Conservation (phyloP, 2,888 invertebrate genomes). For the Beris morrisii region DNA sequence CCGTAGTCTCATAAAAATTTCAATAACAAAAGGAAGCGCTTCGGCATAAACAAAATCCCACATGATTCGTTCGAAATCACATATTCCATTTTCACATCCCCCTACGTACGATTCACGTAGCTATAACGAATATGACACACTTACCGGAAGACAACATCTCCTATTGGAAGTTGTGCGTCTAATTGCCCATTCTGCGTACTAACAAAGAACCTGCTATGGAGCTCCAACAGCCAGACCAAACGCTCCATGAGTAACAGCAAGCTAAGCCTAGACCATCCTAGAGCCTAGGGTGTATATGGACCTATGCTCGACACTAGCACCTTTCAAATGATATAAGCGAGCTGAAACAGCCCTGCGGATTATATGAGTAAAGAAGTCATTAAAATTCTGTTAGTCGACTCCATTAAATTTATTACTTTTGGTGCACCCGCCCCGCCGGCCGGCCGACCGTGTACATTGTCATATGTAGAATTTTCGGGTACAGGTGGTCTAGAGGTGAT, state of each 20-base stretch:
- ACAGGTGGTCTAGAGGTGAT: constrained; percentile 29
- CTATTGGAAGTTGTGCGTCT: constrained; percentile 12
- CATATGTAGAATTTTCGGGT: constrained; percentile 23
- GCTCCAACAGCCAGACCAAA: neutral
- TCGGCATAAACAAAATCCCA: no score
- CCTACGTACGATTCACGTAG: no score
- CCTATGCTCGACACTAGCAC: neutral
- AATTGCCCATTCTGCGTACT: constrained; percentile 8
- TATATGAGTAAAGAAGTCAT: constrained; percentile 18
- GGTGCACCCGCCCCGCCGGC: neutral
- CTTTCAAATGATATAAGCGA: neutral
- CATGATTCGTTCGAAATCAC: no score
- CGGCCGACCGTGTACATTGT: constrained; percentile 13
- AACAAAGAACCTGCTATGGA: neutral
- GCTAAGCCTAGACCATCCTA: neutral
- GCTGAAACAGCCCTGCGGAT: neutral
- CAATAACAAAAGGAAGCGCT: no score
- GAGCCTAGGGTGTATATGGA: neutral
- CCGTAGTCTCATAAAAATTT: no score
- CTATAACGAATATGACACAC: no score
- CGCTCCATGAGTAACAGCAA: neutral
- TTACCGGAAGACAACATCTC: constrained; percentile 5
- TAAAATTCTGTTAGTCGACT: constrained; percentile 31
- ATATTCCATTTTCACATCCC: no score
- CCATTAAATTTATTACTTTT: constrained; percentile 33